Percentiles rank a stretch among this genome's conserved stretches.
Conservation (phyloP, 1,140 invertebrate genomes). For the Caenorhabditis remanei region DNA sequence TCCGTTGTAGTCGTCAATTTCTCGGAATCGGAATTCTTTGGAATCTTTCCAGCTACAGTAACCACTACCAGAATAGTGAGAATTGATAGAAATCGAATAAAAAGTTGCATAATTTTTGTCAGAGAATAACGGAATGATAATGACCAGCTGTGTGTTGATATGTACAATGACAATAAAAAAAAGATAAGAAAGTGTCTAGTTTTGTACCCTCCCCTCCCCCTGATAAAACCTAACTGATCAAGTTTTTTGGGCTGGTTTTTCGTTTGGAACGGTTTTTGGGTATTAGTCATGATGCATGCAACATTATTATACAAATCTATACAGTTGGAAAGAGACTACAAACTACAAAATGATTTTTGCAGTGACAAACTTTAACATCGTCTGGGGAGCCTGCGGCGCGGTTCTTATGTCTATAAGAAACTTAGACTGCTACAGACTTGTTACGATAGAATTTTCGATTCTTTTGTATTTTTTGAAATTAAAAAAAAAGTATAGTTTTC, state of each 20-base stretch:
- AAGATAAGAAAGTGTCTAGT: conserved; percentile 44
- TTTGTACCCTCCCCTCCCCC: background rate
- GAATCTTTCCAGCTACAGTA: background rate
- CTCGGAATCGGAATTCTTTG: background rate
- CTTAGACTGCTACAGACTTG: too few relatives aligned
- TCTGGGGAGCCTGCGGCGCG: too few relatives aligned
- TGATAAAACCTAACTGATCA: background rate
- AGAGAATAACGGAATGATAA: background rate
- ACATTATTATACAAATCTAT: background rate
- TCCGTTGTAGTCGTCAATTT: conserved; percentile 2
- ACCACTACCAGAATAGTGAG: background rate
- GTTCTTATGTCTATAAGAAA: too few relatives aligned
- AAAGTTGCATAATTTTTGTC: background rate
- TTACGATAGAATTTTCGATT: too few relatives aligned
- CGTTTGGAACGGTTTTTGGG: background rate
- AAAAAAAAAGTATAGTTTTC: too few relatives aligned
- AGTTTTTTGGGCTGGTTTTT: conserved; percentile 31
- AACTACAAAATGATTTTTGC: too few relatives aligned
- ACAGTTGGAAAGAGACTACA: too few relatives aligned
- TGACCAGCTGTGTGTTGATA: background rate
- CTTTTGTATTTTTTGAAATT: too few relatives aligned
- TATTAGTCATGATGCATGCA: background rate
- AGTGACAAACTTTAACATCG: too few relatives aligned
- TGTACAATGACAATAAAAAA: background rate
- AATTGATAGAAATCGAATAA: background rate